Conservation (phyloP, 2,888 invertebrate species). For the Megalurothrips usitatus region DNA sequence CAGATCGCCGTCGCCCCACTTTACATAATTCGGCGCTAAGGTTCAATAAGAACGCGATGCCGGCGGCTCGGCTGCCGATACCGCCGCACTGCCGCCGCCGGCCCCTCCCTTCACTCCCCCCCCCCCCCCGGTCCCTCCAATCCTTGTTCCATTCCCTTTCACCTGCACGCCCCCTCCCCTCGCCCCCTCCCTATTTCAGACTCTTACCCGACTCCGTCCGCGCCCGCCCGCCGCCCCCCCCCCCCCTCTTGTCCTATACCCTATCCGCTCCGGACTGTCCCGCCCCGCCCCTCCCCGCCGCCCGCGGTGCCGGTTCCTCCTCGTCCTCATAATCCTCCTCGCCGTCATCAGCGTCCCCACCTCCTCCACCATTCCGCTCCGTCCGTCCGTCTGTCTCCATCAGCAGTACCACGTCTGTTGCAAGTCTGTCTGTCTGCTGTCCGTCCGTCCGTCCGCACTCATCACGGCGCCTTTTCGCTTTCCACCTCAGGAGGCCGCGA, state of each 20-base stretch:
- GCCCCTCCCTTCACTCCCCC: background rate
- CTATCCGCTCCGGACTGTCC: background rate
- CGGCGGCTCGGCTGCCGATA: background rate
- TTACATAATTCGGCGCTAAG: conserved; percentile 18
- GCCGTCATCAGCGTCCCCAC: background rate
- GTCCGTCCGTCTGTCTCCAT: background rate
- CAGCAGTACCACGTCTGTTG: too few relatives aligned
- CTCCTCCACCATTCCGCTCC: background rate
- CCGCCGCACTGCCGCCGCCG: background rate
- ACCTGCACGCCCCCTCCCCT: too few relatives aligned
- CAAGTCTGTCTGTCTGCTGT: background rate
- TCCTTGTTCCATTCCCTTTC: too few relatives aligned
- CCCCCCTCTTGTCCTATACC: background rate
- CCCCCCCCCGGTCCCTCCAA: background rate
- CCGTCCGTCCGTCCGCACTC: background rate
- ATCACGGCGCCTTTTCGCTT: conserved; percentile 18
- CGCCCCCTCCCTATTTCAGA: too few relatives aligned
- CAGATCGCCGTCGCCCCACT: background rate
- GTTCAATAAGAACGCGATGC: background rate
- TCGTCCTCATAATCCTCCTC: background rate
- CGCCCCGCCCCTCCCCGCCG: background rate
- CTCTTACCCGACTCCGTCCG: too few relatives aligned
- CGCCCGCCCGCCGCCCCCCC: background rate
- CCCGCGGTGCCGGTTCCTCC: background rate
- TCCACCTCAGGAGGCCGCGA: background rate